Base-by-base conservation (phyloP, 2,888 invertebrate genomes). In the Temnothorax rugatulus region DNA sequence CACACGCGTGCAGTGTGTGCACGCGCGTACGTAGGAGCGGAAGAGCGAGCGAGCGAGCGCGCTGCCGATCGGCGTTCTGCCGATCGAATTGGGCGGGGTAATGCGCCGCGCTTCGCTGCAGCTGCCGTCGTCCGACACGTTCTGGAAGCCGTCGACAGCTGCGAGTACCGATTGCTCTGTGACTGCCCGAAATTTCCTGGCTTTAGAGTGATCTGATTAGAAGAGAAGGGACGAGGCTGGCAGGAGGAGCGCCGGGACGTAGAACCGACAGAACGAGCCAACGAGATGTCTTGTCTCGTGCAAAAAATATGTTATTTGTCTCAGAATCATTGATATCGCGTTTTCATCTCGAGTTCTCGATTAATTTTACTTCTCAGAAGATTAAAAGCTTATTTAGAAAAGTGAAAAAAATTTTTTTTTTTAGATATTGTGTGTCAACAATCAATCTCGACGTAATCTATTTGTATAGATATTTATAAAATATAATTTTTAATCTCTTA, bases 61-160 rank as follows among this genome's bases (percentile, higher is more conserved):
- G 25, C 38, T 13, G 18, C 18, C 41, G 77, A 77, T 77, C 29
- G 69, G 50, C 50, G 50, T 7, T 50, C 52, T n/a, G 29, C 13
- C 44, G 69, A 79, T 79, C 34, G 69, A 79, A 79, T 79, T 79
- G 79, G 69, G 69, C 57, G 21, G 79, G 21, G 79, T 18, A 57
- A 69, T 34, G 21, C 25, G 76, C 50, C 21, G 34, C 15, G 66
- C 64, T 76, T 54, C 29, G 44, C 4, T 25, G 69, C 69, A 44
- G 79, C 69, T 69, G 77, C 44, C 29, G 54, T 29, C 52, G n/a
- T 38, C 57, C 21, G 44, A 13, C 44, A 44, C 54, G 13, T 69
- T 69, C 44, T 71, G 57, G 44, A 77, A 44, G 69, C n/a, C n/a
- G 54, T 25, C 54, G 69, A 69, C 79, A 79, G 54, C 79, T 79